Base-by-base conservation (phyloP, 2,888 invertebrate species). In the Hofmannophila pseudospretella region DNA sequence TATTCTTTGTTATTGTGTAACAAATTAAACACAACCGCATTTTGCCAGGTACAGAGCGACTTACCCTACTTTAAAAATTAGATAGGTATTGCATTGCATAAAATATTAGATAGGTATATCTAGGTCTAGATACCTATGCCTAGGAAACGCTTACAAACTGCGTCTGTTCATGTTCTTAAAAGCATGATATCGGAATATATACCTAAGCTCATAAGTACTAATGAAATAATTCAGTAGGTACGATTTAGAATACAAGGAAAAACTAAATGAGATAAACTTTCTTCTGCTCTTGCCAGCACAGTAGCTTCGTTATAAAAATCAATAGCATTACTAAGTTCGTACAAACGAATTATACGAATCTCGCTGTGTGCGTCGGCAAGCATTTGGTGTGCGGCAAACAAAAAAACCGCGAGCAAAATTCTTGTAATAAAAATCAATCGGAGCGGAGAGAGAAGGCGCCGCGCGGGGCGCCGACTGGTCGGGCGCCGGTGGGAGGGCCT, bases 351-450 rank as follows among this genome's bases (percentile, higher is more conserved):
- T 85, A 85, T 85, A 78, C 78, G 75, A 78, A 49, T 80, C 65
- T 62, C 69, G 67, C 65, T 77, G 82, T 84, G 84, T 85, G 82
- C 75, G 84, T 78, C 58, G 55, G 49, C 56, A 54, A 65, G 66
- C 68, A 67, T 59, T 71, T 62, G 49, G 75, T 78, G 81, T 78
- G 80, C 73, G 79, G 64, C 75, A 82, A 79, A 75, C 79, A 80
- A 85, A 76, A 74, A 82, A 80, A 73, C 76, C 78, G 70, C 75
- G 73, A 81, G 75, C 76, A 70, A 82, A 84, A 85, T 86, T 84
- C 86, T 85, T 85, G 85, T 86, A 88, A 87, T 87, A 86, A 87
- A 87, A 88, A 86, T 87, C 86, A 87, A 87, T 88, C 86, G 88
- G 79, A 81, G 85, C 78, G 77, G 77, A 81, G 84, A 76, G 77